Conservation (phyloP, 2,888 invertebrate genomes). For the Nymphalis c-album region DNA sequence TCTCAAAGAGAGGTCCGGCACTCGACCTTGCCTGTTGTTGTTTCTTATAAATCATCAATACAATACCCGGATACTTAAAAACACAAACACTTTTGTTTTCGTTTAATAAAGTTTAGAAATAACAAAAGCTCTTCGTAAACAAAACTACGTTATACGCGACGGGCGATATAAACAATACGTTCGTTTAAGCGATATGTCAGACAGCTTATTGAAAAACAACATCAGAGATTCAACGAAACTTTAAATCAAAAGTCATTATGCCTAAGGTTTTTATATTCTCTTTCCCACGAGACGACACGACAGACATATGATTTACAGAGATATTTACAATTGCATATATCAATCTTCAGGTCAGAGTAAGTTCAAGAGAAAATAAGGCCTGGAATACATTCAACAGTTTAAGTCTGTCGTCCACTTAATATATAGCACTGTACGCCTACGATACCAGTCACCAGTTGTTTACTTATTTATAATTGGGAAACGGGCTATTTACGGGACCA, state of each 20-base stretch:
- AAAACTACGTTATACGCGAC: constrained; percentile 5
- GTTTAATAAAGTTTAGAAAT: constrained; percentile 19
- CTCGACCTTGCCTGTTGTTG: background rate
- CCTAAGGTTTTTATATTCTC: constrained; percentile 1
- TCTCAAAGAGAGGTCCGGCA: too few relatives aligned
- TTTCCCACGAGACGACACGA: constrained; percentile 18
- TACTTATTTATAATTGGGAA: too few relatives aligned
- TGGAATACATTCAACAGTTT: background rate
- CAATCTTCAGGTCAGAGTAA: background rate
- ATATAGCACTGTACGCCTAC: too few relatives aligned
- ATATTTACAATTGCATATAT: background rate
- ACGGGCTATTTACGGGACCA: too few relatives aligned
- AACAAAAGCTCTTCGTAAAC: constrained; percentile 16
- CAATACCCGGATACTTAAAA: constrained; percentile 6
- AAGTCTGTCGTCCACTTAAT: too few relatives aligned
- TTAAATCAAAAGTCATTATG: constrained; percentile 9
- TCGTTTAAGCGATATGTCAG: constrained; percentile 13
- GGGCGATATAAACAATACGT: background rate
- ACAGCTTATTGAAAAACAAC: constrained; percentile 18
- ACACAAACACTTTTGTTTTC: constrained; percentile 20
- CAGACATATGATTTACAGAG: constrained; percentile 13
- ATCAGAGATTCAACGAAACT: constrained; percentile 19
- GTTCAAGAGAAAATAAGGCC: background rate
- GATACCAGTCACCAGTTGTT: too few relatives aligned
- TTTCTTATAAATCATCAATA: constrained; percentile 1